Evolutionary conservation across 1,140 invertebrate genomes (phyloP).

Genomic region (Drosophila arawakana): DNA sequence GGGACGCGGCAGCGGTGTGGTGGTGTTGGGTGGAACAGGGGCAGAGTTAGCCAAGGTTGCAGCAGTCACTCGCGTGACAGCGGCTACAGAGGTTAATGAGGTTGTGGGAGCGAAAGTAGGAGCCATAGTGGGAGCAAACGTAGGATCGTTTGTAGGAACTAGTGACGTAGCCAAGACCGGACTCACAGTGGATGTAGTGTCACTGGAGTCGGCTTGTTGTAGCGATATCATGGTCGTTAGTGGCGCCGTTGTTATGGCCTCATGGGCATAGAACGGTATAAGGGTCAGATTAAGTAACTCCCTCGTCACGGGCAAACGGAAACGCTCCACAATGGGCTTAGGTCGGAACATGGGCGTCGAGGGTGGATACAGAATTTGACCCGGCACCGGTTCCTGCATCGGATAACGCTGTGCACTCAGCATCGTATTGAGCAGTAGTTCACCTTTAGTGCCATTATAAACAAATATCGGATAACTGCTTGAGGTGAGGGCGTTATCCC

Average conservation of each 20-base stretch:
- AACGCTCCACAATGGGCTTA: conserved; percentile 70
- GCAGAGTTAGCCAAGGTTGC: neutral
- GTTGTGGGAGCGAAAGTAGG: neutral
- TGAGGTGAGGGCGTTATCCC: conserved; percentile 47
- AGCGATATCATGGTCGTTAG: neutral
- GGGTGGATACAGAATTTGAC: conserved; percentile 73
- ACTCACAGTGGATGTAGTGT: neutral
- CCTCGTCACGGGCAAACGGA: conserved; percentile 54
- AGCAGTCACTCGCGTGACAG: neutral
- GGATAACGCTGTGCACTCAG: conserved; percentile 67
- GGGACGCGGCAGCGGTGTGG: conserved; percentile 21
- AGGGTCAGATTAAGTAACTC: conserved; percentile 67
- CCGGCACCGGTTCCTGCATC: conserved; percentile 79
- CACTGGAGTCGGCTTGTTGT: neutral
- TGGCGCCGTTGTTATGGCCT: conserved; percentile 56
- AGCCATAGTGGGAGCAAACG: neutral
- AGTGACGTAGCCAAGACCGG: neutral
- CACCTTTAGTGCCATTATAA: conserved; percentile 67
- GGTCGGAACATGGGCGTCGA: conserved; percentile 75
- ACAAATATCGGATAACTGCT: conserved; percentile 65
- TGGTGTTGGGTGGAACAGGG: conserved; percentile 1
- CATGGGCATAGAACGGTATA: conserved; percentile 79
- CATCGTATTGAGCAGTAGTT: conserved; percentile 76
- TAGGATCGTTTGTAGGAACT: neutral
- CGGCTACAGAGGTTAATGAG: neutral